A percentile compares a stretch with the other conserved stretches of the same genome.
These are phyloP conservation scores for Leucopternis melanops DNA, from an alignment of 2,113 vertebrate genomes.

Conservation along the genomic window DNA sequence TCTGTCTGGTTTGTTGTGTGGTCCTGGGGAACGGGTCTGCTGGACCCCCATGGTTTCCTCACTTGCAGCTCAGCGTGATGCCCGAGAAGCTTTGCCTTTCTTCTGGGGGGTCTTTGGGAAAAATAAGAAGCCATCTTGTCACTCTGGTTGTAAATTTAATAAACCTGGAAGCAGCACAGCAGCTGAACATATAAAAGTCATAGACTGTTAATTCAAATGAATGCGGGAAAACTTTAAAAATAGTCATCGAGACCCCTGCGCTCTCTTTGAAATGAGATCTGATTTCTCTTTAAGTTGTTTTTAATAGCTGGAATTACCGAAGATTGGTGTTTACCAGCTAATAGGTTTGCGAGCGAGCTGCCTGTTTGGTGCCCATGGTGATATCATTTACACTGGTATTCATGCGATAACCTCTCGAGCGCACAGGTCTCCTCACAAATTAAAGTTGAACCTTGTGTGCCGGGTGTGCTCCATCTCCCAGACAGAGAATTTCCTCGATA, in stretches of 20 bases:
- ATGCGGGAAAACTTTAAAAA: conserved; percentile 44
- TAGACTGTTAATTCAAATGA: neutral
- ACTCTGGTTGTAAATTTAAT: conserved; percentile 53
- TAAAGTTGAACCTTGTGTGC: neutral
- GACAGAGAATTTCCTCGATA: neutral
- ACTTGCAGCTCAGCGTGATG: neutral
- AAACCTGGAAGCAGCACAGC: conserved; percentile 28
- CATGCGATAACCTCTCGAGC: neutral
- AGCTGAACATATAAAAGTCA: conserved; percentile 28
- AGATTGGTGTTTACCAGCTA: conserved; percentile 55
- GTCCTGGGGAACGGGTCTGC: neutral
- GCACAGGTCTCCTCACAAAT: conserved; percentile 2
- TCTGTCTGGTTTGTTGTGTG: neutral
- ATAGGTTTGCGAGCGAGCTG: conserved; percentile 3
- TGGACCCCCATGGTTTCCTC: neutral
- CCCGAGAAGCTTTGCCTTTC: neutral
- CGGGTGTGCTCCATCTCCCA: neutral
- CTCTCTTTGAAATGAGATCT: conserved; percentile 57
- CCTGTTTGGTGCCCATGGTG: conserved; percentile 43
- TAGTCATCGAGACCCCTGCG: conserved; percentile 36
- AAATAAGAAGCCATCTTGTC: neutral
- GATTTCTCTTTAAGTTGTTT: conserved; percentile 71
- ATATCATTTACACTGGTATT: conserved; percentile 24
- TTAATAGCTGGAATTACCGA: conserved; percentile 70
- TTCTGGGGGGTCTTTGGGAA: neutral